Evolutionary conservation across 2,888 invertebrate genomes (phyloP).

Genomic region (Acanthacorydalis orientalis): DNA sequence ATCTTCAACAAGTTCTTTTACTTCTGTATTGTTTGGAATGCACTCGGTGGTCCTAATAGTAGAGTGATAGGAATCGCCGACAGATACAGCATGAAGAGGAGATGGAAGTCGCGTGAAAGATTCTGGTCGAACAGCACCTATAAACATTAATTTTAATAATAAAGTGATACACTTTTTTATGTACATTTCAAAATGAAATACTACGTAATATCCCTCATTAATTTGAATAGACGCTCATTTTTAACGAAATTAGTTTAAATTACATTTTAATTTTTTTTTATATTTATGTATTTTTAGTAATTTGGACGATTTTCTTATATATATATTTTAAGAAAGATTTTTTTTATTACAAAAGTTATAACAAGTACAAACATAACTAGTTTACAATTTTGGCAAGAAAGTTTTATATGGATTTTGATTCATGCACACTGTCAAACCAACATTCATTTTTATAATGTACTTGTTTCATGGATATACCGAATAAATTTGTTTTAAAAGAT

Average conservation of each 20-base stretch:
- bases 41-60: conserved; percentile 20
- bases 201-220: not conserved
- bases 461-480: too few species aligned
- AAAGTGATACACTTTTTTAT: not conserved
- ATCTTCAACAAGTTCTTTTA: conserved; percentile 15
- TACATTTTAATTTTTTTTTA: not conserved
- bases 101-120: conserved; percentile 30
- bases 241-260: too few species aligned
- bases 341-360: too few species aligned
- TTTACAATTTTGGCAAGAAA: too few species aligned
- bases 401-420: too few species aligned
- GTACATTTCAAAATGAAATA: not conserved
- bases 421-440: too few species aligned
- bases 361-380: too few species aligned
- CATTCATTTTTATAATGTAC: too few species aligned
- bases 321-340: too few species aligned
- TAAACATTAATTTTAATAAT: conserved; percentile 9
- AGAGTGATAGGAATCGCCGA: conserved; percentile 16
- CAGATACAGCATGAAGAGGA: conserved; percentile 22
- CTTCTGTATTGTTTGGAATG: conserved; percentile 20
- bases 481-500: too few species aligned
- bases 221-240: not conserved
- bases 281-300: too few species aligned
- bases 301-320: too few species aligned
- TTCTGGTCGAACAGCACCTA: conserved; percentile 31